Percentiles rank a stretch among this genome's conserved stretches.
These are phyloP conservation scores for Drosophila glabriapex DNA, from an alignment of 2,888 invertebrate species.

Conservation along the genomic window DNA sequence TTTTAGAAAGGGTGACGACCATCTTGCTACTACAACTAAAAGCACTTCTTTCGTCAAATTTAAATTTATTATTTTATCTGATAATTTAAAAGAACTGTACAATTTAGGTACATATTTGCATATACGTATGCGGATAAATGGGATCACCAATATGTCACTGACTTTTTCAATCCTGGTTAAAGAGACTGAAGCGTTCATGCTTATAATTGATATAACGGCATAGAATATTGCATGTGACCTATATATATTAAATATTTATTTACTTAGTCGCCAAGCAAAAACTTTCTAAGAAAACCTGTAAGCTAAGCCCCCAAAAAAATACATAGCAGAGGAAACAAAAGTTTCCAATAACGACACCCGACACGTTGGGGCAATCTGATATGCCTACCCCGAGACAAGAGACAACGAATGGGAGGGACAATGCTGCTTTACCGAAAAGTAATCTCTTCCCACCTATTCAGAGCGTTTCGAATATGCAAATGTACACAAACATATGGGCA, in stretches of 20 bases:
- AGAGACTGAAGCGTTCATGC: background rate
- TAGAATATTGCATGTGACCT: slow-evolving; percentile 16
- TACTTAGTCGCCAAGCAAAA: slow-evolving; percentile 12
- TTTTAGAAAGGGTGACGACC: no score
- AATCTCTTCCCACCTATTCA: background rate
- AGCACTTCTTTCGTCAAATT: background rate
- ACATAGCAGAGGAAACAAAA: background rate
- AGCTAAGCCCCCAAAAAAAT: background rate
- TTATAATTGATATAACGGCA: background rate
- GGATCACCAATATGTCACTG: background rate
- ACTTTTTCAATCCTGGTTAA: background rate
- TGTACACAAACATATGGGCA: background rate
- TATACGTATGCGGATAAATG: background rate
- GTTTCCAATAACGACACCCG: slow-evolving; percentile 9
- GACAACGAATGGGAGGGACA: background rate
- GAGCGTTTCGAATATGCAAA: background rate
- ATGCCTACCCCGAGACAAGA: background rate
- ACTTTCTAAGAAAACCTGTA: slow-evolving; percentile 3
- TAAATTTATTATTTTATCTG: background rate
- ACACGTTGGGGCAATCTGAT: slow-evolving; percentile 7
- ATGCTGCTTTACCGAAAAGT: background rate
- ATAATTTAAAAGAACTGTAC: background rate
- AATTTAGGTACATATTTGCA: background rate
- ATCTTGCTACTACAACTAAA: no score
- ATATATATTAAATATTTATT: slow-evolving; percentile 9